These are phyloP conservation scores for Ciconia stormi DNA, from an alignment of 2,113 vertebrate genomes.

Conservation along the genomic window DNA sequence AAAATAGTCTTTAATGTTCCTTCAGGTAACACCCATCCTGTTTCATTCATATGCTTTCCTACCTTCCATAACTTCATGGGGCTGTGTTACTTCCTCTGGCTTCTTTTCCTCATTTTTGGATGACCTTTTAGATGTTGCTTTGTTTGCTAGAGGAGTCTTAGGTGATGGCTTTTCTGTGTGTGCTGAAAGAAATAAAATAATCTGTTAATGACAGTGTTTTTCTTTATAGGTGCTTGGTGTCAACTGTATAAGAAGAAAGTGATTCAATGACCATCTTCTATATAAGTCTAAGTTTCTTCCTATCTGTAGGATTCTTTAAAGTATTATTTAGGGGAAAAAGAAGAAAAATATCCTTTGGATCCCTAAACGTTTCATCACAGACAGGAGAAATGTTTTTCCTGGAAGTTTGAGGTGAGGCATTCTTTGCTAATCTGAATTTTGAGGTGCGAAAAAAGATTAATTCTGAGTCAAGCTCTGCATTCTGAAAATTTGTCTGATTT, in stretches of 20 bases:
- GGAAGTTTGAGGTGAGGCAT: not conserved
- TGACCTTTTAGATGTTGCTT: constrained; percentile 69
- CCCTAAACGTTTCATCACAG: not conserved
- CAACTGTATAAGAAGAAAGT: not conserved
- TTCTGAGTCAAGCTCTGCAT: not conserved
- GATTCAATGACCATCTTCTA: not conserved
- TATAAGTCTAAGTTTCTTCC: not conserved
- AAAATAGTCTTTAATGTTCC: not conserved
- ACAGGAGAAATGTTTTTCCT: not conserved
- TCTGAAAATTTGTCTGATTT: not conserved
- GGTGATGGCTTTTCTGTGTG: constrained; percentile 27
- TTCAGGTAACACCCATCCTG: constrained; percentile 51
- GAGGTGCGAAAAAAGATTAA: not conserved
- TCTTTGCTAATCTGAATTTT: not conserved
- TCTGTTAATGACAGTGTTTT: not conserved
- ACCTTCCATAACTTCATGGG: constrained; percentile 75
- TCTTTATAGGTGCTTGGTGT: not conserved
- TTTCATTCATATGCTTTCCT: constrained; percentile 34
- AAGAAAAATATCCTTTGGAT: not conserved
- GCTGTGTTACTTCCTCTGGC: constrained; percentile 64
- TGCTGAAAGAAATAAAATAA: constrained; percentile 60
- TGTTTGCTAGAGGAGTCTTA: constrained; percentile 48
- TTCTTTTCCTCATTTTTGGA: constrained; percentile 61
- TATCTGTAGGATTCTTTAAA: not conserved
- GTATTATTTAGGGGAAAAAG: not conserved